Conservation (phyloP, 1,140 invertebrate genomes). For the Drosophila pallidifrons region DNA sequence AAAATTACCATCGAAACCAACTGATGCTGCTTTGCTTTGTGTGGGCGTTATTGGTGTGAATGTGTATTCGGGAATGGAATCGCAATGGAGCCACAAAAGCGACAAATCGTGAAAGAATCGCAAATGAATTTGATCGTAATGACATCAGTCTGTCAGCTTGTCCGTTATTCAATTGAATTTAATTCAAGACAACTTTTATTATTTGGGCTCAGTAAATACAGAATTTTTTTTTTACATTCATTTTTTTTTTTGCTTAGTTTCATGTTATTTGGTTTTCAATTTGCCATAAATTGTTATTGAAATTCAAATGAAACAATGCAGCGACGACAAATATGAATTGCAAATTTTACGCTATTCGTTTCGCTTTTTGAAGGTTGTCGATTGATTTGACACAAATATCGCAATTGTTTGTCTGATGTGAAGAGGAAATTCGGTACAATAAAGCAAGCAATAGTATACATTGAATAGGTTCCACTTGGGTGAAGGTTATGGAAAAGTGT, state of each 20-base stretch:
- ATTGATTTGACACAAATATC: conserved; percentile 21
- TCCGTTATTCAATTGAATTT: conserved; percentile 63
- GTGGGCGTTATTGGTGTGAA: conserved; percentile 59
- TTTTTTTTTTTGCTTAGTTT: conserved; percentile 16
- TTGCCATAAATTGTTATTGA: conserved; percentile 62
- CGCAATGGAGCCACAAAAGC: conserved; percentile 11
- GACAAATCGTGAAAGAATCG: conserved; percentile 14
- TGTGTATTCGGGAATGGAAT: conserved; percentile 11
- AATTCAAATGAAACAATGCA: conserved; percentile 46
- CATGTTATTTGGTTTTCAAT: conserved; percentile 52
- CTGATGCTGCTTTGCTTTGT: conserved; percentile 29
- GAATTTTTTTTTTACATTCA: background rate
- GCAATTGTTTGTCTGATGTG: conserved; percentile 3
- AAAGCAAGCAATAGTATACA: background rate
- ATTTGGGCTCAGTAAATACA: conserved; percentile 21
- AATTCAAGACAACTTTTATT: conserved; percentile 59
- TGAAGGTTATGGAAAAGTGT: too few relatives aligned
- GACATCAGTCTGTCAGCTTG: conserved; percentile 63
- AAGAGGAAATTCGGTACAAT: background rate
- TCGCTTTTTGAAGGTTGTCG: conserved; percentile 36
- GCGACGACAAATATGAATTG: conserved; percentile 43
- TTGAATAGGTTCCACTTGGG: too few relatives aligned
- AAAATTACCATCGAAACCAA: conserved; percentile 29
- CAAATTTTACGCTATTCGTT: conserved; percentile 49
- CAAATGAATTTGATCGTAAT: conserved; percentile 53